These are phyloP conservation scores for Corythucha ciliata DNA, from an alignment of 2,888 invertebrate genomes.

Conservation along the genomic window DNA sequence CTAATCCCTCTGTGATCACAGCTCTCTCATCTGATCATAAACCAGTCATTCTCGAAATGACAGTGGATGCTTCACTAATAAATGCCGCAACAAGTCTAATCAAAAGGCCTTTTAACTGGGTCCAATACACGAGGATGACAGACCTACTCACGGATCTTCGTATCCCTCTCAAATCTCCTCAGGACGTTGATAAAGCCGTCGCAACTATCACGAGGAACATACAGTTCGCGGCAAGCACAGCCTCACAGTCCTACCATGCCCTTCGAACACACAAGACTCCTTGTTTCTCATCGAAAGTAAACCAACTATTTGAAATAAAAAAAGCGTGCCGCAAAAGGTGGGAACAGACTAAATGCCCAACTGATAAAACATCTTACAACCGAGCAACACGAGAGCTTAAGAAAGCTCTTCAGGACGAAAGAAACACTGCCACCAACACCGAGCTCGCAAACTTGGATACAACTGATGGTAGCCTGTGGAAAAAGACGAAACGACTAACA, in stretches of 20 bases:
- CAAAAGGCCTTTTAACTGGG: slow-evolving; percentile 10
- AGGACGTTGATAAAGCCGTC: slow-evolving; percentile 12
- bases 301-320: slow-evolving; percentile 1
- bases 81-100: no score
- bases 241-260: not conserved
- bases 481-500: not conserved
- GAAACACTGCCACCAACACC: not conserved
- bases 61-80: no score
- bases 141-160: slow-evolving; percentile 3
- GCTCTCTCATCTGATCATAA: slow-evolving; percentile 14
- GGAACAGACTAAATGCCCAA: not conserved
- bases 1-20: not conserved
- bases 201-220: slow-evolving; percentile 8
- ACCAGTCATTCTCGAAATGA: slow-evolving; percentile 14
- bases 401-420: not conserved
- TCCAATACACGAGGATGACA: not conserved
- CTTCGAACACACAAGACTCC: not conserved
- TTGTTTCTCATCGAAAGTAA: not conserved
- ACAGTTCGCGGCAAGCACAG: not conserved
- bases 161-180: slow-evolving; percentile 5
- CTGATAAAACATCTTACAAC: slow-evolving; percentile 4
- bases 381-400: not conserved
- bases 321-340: slow-evolving; percentile 6
- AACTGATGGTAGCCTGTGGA: slow-evolving; percentile 9
- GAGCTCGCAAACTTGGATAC: not conserved